Percentiles rank a stretch among this genome's conserved stretches.
Conservation (phyloP, 2,888 invertebrate genomes). For the Cecidostiba fungosa region DNA sequence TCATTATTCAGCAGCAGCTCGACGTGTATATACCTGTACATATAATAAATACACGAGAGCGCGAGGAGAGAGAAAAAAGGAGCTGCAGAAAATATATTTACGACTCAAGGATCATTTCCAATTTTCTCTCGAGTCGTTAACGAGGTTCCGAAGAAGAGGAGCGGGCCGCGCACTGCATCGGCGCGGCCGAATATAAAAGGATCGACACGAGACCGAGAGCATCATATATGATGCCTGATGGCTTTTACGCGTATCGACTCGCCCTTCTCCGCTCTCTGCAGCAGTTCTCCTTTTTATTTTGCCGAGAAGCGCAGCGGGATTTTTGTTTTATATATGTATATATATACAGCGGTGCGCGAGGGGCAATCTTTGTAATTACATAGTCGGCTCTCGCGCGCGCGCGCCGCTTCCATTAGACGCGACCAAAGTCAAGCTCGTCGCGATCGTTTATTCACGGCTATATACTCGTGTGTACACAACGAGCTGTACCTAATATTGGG, state of each 20-base stretch:
- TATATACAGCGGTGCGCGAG: slow-evolving; percentile 4
- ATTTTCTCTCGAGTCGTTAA: slow-evolving; percentile 65
- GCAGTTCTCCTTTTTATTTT: slow-evolving; percentile 39
- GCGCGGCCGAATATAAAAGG: not conserved
- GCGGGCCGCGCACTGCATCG: slow-evolving; percentile 48
- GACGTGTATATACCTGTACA: not conserved
- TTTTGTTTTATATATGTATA: slow-evolving; percentile 50
- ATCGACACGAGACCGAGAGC: not conserved
- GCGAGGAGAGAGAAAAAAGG: slow-evolving; percentile 40
- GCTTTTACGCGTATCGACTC: slow-evolving; percentile 65
- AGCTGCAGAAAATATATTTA: slow-evolving; percentile 62
- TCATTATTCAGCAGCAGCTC: slow-evolving; percentile 48
- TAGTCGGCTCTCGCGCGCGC: slow-evolving; percentile 67
- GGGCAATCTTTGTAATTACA: slow-evolving; percentile 78
- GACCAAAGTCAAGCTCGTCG: not conserved
- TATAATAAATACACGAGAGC: not conserved
- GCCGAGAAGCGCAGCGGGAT: slow-evolving; percentile 10
- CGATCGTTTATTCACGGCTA: not conserved
- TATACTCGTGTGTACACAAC: no score
- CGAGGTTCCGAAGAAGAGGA: slow-evolving; percentile 59
- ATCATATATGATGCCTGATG: no score
- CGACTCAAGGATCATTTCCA: slow-evolving; percentile 64
- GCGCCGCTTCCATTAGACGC: slow-evolving; percentile 73
- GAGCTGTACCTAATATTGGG: no score
- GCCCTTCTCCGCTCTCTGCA: slow-evolving; percentile 37